A percentile compares a stretch with the other conserved stretches of the same genome.
These are phyloP conservation scores for Temnopleurus reevesii DNA, from an alignment of 53 echinoderm and acorn worm species.

Conservation along the genomic window DNA sequence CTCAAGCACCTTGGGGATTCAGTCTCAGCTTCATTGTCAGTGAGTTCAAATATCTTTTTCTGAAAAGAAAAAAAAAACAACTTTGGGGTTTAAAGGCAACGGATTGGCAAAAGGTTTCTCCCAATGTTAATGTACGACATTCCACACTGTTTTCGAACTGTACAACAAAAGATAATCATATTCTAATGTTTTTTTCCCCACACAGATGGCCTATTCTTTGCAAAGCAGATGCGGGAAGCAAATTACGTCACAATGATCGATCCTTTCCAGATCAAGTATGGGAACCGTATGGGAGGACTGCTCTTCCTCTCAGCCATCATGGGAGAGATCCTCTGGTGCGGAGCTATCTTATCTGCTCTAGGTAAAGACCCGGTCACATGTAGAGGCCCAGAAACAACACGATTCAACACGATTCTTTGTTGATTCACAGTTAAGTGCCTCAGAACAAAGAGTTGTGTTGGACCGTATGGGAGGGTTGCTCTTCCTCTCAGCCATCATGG, in stretches of 20 bases:
- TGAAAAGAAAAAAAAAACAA: too few species aligned
- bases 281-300: constrained; percentile 69
- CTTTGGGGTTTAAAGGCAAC: too few species aligned
- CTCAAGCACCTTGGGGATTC: constrained; percentile 70
- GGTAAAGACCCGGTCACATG: too few species aligned
- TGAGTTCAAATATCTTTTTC: too few species aligned
- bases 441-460: too few species aligned
- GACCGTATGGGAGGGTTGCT: constrained; percentile 72
- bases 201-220: constrained; percentile 73
- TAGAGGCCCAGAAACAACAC: too few species aligned
- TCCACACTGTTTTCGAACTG: too few species aligned
- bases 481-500: constrained; percentile 64
- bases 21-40: constrained; percentile 62
- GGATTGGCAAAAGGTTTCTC: too few species aligned
- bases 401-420: too few species aligned
- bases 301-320: constrained; percentile 66
- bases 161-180: too few species aligned
- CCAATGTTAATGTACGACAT: too few species aligned
- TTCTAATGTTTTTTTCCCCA: not conserved
- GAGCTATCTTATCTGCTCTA: constrained; percentile 70
- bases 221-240: constrained; percentile 62
- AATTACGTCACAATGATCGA: constrained; percentile 80
- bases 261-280: constrained; percentile 72
- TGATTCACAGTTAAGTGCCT: too few species aligned
- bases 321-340: constrained; percentile 74